Conservation (phyloP, 2,888 invertebrate species). For the Andrena flavipes region DNA sequence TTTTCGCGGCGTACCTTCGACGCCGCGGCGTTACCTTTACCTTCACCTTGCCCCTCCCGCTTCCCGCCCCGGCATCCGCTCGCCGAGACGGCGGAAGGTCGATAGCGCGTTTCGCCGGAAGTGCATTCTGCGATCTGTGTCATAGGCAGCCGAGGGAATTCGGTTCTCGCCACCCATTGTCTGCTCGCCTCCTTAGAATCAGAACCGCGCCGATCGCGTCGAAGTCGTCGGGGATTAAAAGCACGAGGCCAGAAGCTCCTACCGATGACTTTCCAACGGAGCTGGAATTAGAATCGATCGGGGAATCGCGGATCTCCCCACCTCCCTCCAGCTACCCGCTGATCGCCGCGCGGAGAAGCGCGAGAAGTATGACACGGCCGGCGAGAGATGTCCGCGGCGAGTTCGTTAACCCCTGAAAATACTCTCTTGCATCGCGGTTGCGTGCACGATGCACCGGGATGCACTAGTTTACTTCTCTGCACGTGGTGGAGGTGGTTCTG, state of each 20-base stretch:
- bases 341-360: conserved; percentile 52
- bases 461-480: conserved; percentile 80
- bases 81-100: conserved; percentile 48
- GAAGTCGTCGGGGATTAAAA: conserved; percentile 24
- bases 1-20: conserved; percentile 62
- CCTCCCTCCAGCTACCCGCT: conserved; percentile 45
- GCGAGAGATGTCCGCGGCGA: conserved; percentile 68
- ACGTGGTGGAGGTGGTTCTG: conserved; percentile 55
- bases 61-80: conserved; percentile 36
- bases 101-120: conserved; percentile 44
- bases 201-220: neutral
- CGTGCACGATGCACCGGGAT: conserved; percentile 76
- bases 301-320: conserved; percentile 63
- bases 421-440: conserved; percentile 81
- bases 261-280: conserved; percentile 62
- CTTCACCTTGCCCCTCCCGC: conserved; percentile 77
- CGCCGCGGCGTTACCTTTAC: conserved; percentile 67
- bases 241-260: conserved; percentile 9
- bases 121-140: conserved; percentile 50
- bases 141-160: conserved; percentile 30
- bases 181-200: neutral
- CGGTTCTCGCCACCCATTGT: neutral
- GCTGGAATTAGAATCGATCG: conserved; percentile 64
- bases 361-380: conserved; percentile 72
- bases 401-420: conserved; percentile 84